phyloP scores from a whole-genome alignment of 2,888 invertebrate species.

The Protonemura montana region DNA sequence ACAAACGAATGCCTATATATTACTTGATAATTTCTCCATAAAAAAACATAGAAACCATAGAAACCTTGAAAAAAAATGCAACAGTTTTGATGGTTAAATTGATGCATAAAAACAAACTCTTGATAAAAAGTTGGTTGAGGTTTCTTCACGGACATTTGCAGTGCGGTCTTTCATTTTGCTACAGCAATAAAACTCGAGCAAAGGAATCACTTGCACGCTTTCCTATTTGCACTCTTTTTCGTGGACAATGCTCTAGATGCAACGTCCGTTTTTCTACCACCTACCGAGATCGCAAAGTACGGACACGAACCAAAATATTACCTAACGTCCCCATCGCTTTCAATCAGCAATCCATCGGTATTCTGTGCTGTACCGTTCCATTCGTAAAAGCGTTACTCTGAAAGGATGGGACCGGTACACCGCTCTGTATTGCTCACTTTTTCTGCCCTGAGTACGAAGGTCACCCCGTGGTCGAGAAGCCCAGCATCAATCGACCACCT shows the following conservation, averaged over 20 bases:
- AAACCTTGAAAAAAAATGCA: neutral
- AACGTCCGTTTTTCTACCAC: too few relatives aligned
- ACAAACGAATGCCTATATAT: neutral
- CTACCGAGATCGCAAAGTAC: neutral
- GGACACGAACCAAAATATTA: neutral
- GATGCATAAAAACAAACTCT: neutral
- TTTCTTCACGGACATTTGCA: neutral
- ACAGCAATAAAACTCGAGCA: neutral
- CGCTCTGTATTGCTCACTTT: too few relatives aligned
- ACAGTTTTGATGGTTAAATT: constrained; percentile 3
- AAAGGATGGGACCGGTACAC: too few relatives aligned
- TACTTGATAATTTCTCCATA: neutral
- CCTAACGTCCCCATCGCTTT: too few relatives aligned
- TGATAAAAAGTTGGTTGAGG: neutral
- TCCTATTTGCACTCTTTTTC: neutral
- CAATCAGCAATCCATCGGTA: too few relatives aligned
- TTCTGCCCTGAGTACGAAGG: too few relatives aligned
- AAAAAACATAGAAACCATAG: too few relatives aligned
- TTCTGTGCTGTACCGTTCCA: too few relatives aligned
- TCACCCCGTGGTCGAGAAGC: too few relatives aligned
- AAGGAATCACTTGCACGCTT: neutral
- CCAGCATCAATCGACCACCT: too few relatives aligned
- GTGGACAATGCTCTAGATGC: neutral
- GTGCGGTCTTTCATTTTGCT: neutral
- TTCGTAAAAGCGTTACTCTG: too few relatives aligned